Base-by-base conservation (phyloP, 2,797 vertebrate species). In the Pagetopsis macropterus region DNA sequence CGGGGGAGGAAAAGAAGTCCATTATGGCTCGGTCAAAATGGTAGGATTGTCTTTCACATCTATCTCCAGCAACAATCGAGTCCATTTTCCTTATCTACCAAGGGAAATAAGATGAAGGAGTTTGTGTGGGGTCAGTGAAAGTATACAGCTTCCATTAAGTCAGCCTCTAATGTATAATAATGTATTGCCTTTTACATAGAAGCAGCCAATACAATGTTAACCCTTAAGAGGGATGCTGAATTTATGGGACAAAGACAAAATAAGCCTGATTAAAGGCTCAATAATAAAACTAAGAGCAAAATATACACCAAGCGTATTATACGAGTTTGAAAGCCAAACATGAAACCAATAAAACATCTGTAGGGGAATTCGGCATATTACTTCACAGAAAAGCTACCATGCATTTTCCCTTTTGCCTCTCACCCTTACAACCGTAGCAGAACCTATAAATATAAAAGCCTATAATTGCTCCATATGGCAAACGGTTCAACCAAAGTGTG, bases 381-480 rank as follows among this genome's bases (percentile, higher is more conserved):
- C 69, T 68, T 83, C 48, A 84, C 49, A 83, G 69, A 63, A 76
- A 79, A 60, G 52, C 76, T 52, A 71, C 41, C 48, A 5, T 63
- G 52, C 56, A 3, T 75, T 69, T 72, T 54, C 61, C 58, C 44
- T 64, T 65, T 68, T 7, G 40, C 62, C 57, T 52, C 57, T 27
- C 14, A 37, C 37, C 62, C 61, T 33, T 15, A 46, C 65, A 70
- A 50, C 70, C 31, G 1, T 59, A 64, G 72, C 75, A 84, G 68
- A 87, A 78, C 52, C 1, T 72, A 75, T 83, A 76, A 70, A 80
- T 75, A 67, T 72, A 56, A 71, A 87, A 79, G 37, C 17, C 54
- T 72, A 88, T 83, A 79, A 79, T 61, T 64, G 79, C 68, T 75
- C 75, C 89, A 90, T 77, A 64, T 91, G 90, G 90, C 46, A 74